phyloP scores from a whole-genome alignment of 2,888 invertebrate genomes.

The Therioaphis trifolii region DNA sequence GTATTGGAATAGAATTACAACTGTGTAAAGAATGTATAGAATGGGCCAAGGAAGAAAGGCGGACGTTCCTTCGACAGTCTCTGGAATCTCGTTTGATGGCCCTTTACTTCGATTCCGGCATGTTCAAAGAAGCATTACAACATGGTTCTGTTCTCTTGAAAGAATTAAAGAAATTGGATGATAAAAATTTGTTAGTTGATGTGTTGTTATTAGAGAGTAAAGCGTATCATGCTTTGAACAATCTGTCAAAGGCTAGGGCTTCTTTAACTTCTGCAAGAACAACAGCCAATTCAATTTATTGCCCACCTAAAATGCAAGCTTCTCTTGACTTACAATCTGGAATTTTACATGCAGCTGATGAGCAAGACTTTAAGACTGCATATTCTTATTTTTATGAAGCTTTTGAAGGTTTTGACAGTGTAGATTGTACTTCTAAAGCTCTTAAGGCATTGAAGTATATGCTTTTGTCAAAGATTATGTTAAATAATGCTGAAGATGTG shows the following conservation, averaged over 20 bases:
- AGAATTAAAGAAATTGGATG: constrained; percentile 98
- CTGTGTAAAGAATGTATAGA: constrained; percentile 98
- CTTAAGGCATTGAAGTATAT: constrained; percentile 98
- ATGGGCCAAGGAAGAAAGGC: constrained; percentile 98
- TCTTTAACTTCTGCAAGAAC: constrained; percentile 97
- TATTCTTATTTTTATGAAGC: constrained; percentile 99
- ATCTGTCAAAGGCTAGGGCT: constrained; percentile 95
- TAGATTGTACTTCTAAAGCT: constrained; percentile 86
- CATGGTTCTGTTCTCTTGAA: constrained; percentile 88
- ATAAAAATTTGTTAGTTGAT: constrained; percentile 98
- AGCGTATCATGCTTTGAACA: constrained; percentile 96
- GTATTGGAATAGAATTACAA: constrained; percentile 91
- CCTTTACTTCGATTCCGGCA: constrained; percentile 90
- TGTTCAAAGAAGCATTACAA: constrained; percentile 87
- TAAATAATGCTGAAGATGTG: constrained; percentile 96
- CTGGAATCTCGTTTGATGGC: constrained; percentile 94
- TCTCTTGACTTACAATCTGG: constrained; percentile 97
- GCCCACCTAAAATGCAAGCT: constrained; percentile 98
- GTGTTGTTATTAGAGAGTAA: constrained; percentile 98
- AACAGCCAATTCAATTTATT: constrained; percentile 99
- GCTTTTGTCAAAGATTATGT: constrained; percentile 98
- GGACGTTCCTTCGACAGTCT: constrained; percentile 96
- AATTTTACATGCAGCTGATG: constrained; percentile 99
- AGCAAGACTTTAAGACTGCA: constrained; percentile 99
- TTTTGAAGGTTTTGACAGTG: constrained; percentile 97